These are phyloP conservation scores for Corticium candelabrum DNA, from an alignment of 37 sponge, comb jelly and placozoan genomes.

Conservation along the genomic window DNA sequence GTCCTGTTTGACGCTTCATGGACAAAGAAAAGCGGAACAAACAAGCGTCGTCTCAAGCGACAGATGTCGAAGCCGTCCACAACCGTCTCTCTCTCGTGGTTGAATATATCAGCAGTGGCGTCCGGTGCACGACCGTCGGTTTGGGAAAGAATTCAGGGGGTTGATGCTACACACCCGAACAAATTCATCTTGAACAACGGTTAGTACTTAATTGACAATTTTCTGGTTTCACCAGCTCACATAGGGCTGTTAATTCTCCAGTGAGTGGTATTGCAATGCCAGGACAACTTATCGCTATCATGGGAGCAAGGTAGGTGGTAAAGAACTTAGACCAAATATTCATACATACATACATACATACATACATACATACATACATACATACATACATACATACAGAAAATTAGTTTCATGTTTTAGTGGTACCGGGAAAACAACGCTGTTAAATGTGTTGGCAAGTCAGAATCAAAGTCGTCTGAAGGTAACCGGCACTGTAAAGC, in stretches of 20 bases:
- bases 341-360: too few relatives aligned
- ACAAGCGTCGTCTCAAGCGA: too few relatives aligned
- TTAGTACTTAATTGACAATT: too few relatives aligned
- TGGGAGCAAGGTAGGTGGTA: conserved; percentile 17
- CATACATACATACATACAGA: too few relatives aligned
- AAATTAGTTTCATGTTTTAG: too few relatives aligned
- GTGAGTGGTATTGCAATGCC: not conserved
- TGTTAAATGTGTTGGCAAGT: not conserved
- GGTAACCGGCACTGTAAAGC: not conserved
- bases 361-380: too few relatives aligned
- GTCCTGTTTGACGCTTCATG: not conserved
- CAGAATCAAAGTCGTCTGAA: not conserved
- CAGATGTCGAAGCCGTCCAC: not conserved
- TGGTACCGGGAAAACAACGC: conserved; percentile 7
- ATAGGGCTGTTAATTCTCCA: not conserved
- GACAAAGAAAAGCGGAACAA: too few relatives aligned
- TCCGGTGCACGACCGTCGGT: too few relatives aligned
- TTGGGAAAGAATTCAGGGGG: not conserved
- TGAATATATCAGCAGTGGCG: not conserved
- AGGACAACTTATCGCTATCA: not conserved
- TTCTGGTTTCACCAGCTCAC: too few relatives aligned
- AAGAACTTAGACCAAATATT: too few relatives aligned
- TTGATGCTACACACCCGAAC: too few relatives aligned
- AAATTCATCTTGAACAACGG: too few relatives aligned
- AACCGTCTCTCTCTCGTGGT: not conserved